phyloP scores from a whole-genome alignment of 2,113 vertebrate species.

The Psilopsiagon aymara region DNA sequence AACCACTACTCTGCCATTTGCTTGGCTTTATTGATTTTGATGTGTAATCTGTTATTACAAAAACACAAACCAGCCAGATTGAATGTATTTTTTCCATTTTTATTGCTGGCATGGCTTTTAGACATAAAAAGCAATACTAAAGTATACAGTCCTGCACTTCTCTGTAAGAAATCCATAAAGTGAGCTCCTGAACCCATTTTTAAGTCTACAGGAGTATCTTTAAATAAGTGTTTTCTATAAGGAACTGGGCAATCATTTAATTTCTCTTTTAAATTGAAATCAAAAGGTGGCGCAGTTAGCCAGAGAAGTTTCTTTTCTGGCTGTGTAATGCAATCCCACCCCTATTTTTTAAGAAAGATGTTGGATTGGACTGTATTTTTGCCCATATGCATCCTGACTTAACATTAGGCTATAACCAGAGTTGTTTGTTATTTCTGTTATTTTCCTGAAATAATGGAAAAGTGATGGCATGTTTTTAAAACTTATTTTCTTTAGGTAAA shows the following conservation, averaged over 20 bases:
- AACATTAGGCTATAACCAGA: background rate
- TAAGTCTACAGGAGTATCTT: background rate
- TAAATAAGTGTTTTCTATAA: slow-evolving; percentile 20
- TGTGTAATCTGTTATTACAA: background rate
- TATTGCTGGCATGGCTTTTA: slow-evolving; percentile 1
- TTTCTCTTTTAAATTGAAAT: slow-evolving; percentile 52
- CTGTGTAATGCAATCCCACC: slow-evolving; percentile 33
- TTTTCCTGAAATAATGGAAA: background rate
- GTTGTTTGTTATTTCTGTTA: background rate
- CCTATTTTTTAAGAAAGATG: slow-evolving; percentile 13
- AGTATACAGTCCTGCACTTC: background rate
- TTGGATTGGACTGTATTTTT: background rate
- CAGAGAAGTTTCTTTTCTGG: slow-evolving; percentile 64
- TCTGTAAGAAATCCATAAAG: background rate
- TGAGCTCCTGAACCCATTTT: background rate
- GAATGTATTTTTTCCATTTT: slow-evolving; percentile 8
- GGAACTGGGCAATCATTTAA: slow-evolving; percentile 24
- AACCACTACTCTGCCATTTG: slow-evolving; percentile 28
- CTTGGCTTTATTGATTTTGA: slow-evolving; percentile 45
- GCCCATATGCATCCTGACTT: background rate
- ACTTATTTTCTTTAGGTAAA: background rate
- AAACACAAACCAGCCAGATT: background rate
- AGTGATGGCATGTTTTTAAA: background rate
- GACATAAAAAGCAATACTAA: background rate
- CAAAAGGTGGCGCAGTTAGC: slow-evolving; percentile 66